Base-by-base conservation (phyloP, 2,797 vertebrate species). In the Rhinoraja longicauda region DNA sequence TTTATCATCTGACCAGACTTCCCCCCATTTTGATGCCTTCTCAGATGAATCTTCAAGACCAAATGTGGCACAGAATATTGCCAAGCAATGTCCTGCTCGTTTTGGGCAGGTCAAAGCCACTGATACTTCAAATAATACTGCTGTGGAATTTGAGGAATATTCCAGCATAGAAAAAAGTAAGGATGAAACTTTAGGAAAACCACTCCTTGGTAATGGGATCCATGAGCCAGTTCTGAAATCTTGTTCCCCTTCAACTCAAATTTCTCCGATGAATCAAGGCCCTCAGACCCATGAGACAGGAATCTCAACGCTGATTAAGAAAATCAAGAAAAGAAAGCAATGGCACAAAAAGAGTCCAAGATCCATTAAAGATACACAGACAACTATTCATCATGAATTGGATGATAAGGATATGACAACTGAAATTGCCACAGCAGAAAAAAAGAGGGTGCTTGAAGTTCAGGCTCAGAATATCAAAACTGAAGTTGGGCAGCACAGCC, bases 1-100 rank as follows among this genome's bases (percentile, higher is more conserved):
- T 24, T 24, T 24, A 32, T 90, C 62, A 90, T 90, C 86, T 90
- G n/a, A 24, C 21, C 86, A 90, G n/a, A 90, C n/a, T 21, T 21
- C 13, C n/a, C 19, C 86, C 39, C n/a, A 70, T n/a, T 90, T 36
- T 90, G 32, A 90, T 70, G 19, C 64, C 67, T 39, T 70, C 36
- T 67, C 86, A 90, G 59, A 62, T 70, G 32, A 90, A 39, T 90
- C 64, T n/a, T 21, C 17, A 70, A 24, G 64, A 70, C 17, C 64
- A 90, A 32, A 26, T 90, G 1, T 70, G 64, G 36, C n/a, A 70
- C 64, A 36, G 86, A 32, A 70, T 39, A 24, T 19, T 70, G 32
- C 8, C 21, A 32, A 19, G 32, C 64, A 70, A 70, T 4, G 1
- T 64, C 36, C 70, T 21, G 0, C 26, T 32, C 1, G 26, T 32